Evolutionary conservation across 2,888 invertebrate species (phyloP).

Genomic region (Cheilosia soror): DNA sequence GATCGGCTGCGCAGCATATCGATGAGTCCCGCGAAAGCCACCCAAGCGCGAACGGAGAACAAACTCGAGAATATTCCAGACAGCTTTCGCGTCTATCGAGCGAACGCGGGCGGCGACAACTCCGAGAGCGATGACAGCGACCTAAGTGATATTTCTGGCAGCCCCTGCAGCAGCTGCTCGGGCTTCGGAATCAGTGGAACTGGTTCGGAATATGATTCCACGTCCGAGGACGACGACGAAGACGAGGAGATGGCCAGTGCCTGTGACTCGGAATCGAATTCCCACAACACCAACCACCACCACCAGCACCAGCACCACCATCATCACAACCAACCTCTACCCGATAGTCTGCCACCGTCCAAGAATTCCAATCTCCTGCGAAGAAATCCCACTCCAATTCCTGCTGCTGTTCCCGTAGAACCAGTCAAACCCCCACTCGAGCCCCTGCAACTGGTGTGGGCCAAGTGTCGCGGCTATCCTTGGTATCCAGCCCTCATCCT

Average conservation of each 20-base stretch:
- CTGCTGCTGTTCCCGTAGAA: constrained; percentile 52
- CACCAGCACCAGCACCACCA: constrained; percentile 78
- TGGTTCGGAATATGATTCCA: constrained; percentile 82
- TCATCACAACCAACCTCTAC: constrained; percentile 62
- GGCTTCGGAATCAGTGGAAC: constrained; percentile 82
- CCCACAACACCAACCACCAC: constrained; percentile 58
- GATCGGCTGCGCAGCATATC: constrained; percentile 79
- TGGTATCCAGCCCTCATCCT: constrained; percentile 99
- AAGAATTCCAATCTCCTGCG: constrained; percentile 65
- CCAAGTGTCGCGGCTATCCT: constrained; percentile 96
- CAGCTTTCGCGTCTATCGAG: constrained; percentile 85
- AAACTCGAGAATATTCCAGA: constrained; percentile 83
- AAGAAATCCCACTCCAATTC: constrained; percentile 66
- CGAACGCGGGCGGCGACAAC: constrained; percentile 82
- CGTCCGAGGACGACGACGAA: constrained; percentile 83
- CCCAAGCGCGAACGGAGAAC: constrained; percentile 77
- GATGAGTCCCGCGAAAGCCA: constrained; percentile 82
- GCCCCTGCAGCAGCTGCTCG: constrained; percentile 83
- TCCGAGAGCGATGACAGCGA: constrained; percentile 83
- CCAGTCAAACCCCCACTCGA: constrained; percentile 86
- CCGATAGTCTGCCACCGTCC: constrained; percentile 65
- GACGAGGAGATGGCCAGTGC: constrained; percentile 79
- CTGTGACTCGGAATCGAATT: constrained; percentile 70
- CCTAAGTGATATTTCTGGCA: constrained; percentile 81
- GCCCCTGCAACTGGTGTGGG: constrained; percentile 97